These are phyloP conservation scores for Odontocerum albicorne DNA, from an alignment of 2,888 invertebrate genomes.

Conservation along the genomic window DNA sequence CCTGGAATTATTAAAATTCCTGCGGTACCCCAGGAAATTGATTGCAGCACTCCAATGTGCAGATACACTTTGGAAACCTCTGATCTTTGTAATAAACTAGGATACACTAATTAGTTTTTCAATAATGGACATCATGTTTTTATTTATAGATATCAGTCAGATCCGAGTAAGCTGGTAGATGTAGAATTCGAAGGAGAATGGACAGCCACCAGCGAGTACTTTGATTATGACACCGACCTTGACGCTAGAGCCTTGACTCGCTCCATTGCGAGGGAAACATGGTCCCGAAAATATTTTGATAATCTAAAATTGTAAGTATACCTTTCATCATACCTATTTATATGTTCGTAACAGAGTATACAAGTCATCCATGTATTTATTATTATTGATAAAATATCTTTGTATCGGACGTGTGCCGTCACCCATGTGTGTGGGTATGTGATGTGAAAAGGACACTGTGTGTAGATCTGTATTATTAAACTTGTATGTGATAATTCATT, in stretches of 20 bases:
- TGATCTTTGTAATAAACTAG: neutral
- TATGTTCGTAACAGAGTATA: no score
- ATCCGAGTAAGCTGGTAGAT: constrained; percentile 52
- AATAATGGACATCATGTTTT: constrained; percentile 1
- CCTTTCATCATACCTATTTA: no score
- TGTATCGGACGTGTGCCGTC: no score
- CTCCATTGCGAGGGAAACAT: constrained; percentile 73
- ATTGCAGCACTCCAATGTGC: no score
- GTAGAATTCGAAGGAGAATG: constrained; percentile 66
- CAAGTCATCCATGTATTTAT: no score
- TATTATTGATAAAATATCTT: no score
- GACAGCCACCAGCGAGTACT: constrained; percentile 62
- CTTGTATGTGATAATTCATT: no score
- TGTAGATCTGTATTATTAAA: no score
- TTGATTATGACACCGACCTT: constrained; percentile 75
- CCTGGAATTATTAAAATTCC: no score
- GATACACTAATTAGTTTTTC: constrained; percentile 3
- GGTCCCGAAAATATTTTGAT: constrained; percentile 70
- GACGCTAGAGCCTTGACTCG: constrained; percentile 66
- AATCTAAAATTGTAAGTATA: constrained; percentile 61
- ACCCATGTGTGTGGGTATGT: no score
- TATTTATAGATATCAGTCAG: constrained; percentile 50
- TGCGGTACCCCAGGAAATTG: no score
- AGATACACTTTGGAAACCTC: neutral
- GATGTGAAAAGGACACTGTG: no score